Evolutionary conservation across 2,888 invertebrate species (phyloP).

Genomic region (Parelbella ahira): DNA sequence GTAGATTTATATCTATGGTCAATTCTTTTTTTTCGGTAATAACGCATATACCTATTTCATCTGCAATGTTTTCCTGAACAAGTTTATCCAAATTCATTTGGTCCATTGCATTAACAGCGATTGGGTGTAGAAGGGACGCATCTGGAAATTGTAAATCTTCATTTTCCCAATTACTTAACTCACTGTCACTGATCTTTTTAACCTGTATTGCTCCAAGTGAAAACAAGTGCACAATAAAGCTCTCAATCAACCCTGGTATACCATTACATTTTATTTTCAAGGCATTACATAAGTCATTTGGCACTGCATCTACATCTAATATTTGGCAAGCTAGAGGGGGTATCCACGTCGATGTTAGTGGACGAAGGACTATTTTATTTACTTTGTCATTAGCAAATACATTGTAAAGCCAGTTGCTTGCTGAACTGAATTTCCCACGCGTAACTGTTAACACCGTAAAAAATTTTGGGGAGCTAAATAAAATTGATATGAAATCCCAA

Average conservation of each 20-base stretch:
- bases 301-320: constrained; percentile 79
- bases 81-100: constrained; percentile 50
- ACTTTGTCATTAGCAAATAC: constrained; percentile 59
- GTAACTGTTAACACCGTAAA: constrained; percentile 56
- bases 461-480: constrained; percentile 54
- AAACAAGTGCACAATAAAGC: constrained; percentile 71
- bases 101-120: constrained; percentile 52
- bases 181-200: constrained; percentile 44
- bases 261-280: constrained; percentile 67
- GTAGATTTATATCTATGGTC: constrained; percentile 55
- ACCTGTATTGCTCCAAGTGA: constrained; percentile 67
- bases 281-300: constrained; percentile 71
- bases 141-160: constrained; percentile 64
- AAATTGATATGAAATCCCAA: constrained; percentile 63
- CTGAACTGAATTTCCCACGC: constrained; percentile 59
- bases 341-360: constrained; percentile 58
- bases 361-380: constrained; percentile 62
- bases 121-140: constrained; percentile 46
- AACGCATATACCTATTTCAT: constrained; percentile 53
- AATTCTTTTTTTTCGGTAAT: constrained; percentile 57
- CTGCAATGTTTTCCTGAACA: constrained; percentile 43
- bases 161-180: constrained; percentile 42
- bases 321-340: constrained; percentile 81
- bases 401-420: constrained; percentile 62
- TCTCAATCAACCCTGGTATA: constrained; percentile 76